Base-by-base conservation (phyloP, 2,888 invertebrate genomes). In the Tineola bisselliella region DNA sequence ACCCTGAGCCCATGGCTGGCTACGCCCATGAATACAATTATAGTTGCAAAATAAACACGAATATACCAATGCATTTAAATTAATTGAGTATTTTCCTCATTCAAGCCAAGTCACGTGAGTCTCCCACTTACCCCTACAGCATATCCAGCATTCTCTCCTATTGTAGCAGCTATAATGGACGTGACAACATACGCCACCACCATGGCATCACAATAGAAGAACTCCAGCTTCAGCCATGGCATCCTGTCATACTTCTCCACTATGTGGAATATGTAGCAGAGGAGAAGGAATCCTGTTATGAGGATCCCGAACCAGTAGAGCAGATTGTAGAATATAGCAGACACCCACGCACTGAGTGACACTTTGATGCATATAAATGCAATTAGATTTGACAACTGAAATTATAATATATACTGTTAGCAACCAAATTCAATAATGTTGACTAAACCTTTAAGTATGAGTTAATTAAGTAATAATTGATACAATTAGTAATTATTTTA, bases 161-260 rank as follows among this genome's bases (percentile, higher is more conserved):
- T 87, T 0, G 91, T 89, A 1, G 91, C 89, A 4, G 92, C 91
- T 62, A 95, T 89, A 64, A 91, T 89, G 0, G 94, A 90, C 13
- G 94, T 93, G 59, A 94, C 89, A 58, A 95, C 86, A 70, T 93
- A 95, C 25, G 92, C 89, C 13, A 92, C 71, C 0, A 90, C 83
- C 91, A 94, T 92, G 0, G 91, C 63, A 0, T 84, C 84, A 71
- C 93, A 93, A 79, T 89, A 95, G 59, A 90, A 83, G 67, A 94
- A 89, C 81, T 96, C 95, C 66, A 92, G 89, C 76, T 93, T 93
- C 44, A 94, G 81, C 96, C 96, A 96, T 0, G 96, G 96, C 70
- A 94, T 90, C 68, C 88, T 90, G 71, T 91, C 91, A 65, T 92
- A 90, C 73, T 93, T 93, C 79, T 96, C 96, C 61, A 96, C 89